A percentile compares a stretch with the other conserved stretches of the same genome.
phyloP scores from a whole-genome alignment of 1,140 invertebrate genomes.

The Physella acuta region DNA sequence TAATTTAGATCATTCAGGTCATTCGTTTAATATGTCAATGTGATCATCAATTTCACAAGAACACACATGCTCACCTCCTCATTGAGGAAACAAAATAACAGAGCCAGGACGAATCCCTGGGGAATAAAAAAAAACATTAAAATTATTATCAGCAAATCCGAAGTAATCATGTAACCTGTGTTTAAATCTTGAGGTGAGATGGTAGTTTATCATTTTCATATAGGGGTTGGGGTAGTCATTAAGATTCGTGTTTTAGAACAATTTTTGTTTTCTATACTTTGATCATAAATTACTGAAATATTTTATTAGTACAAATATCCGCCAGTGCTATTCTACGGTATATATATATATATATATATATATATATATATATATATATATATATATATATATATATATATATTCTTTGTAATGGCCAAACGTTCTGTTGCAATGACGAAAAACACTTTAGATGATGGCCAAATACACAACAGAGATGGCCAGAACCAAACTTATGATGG shows the following conservation, averaged over 20 bases:
- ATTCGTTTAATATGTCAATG: too few species aligned
- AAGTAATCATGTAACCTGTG: neutral
- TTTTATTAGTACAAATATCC: too few species aligned
- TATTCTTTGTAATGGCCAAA: neutral
- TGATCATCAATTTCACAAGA: too few species aligned
- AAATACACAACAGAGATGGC: neutral
- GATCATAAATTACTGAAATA: too few species aligned
- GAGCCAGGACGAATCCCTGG: slow-evolving; percentile 32
- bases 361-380: neutral
- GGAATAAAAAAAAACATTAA: neutral
- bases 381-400: neutral
- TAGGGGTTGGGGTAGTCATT: too few species aligned
- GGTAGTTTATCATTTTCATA: neutral
- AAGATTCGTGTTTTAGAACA: neutral
- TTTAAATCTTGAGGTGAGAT: neutral
- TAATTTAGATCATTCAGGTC: too few species aligned
- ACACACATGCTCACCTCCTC: slow-evolving; percentile 37
- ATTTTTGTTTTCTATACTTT: too few species aligned
- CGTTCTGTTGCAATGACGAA: neutral
- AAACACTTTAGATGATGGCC: neutral
- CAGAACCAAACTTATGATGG: neutral
- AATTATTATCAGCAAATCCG: neutral
- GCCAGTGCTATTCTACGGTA: too few species aligned
- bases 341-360: neutral
- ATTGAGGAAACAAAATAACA: slow-evolving; percentile 36